These are phyloP conservation scores for Neomonachus schauinslandi DNA, from an alignment of 2,113 vertebrate species.

Conservation along the genomic window DNA sequence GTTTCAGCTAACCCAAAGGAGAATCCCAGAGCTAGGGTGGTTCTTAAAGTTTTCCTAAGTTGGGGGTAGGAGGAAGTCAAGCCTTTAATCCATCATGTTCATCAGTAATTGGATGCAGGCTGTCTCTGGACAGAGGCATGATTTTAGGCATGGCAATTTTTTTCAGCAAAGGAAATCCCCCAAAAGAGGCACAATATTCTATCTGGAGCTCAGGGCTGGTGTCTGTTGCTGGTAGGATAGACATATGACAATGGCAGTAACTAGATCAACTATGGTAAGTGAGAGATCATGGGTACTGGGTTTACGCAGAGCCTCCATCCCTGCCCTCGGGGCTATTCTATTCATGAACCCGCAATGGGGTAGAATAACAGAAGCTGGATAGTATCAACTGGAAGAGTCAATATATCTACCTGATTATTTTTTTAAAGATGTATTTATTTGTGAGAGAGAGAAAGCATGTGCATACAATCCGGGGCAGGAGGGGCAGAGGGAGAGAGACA, in stretches of 20 bases:
- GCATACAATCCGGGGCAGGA: background rate
- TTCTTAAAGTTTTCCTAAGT: background rate
- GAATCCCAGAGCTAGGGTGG: background rate
- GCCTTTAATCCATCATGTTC: background rate
- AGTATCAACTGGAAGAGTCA: background rate
- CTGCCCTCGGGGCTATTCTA: background rate
- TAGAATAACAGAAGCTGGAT: background rate
- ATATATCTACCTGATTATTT: background rate
- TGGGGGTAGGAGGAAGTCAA: background rate
- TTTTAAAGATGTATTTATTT: background rate
- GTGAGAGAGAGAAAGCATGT: background rate
- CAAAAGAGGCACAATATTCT: background rate
- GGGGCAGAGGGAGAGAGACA: background rate
- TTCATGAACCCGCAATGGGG: background rate
- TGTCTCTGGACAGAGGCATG: background rate
- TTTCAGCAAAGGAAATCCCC: conserved; percentile 44
- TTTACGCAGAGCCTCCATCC: background rate
- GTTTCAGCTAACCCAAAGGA: background rate
- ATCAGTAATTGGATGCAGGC: background rate
- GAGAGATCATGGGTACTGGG: background rate
- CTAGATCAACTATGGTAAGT: background rate
- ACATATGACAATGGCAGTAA: background rate
- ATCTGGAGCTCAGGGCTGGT: background rate
- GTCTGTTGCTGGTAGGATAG: background rate
- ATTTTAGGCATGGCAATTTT: background rate